Conservation (phyloP, 2,113 vertebrate species). For the Pandion haliaetus region DNA sequence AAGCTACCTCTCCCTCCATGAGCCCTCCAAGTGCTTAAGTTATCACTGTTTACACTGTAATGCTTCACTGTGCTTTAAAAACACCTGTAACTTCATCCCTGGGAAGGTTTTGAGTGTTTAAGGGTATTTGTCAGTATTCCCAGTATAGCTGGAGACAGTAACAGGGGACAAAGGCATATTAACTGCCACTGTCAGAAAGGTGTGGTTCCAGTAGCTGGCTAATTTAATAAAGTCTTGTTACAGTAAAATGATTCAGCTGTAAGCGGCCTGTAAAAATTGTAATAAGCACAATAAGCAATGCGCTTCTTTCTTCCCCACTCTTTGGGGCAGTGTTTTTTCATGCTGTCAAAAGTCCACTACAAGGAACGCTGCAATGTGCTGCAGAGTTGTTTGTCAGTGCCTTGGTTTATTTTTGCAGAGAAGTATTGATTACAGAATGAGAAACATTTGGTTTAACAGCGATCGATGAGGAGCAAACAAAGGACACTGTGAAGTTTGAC, state of each 20-base stretch:
- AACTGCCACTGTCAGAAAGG: conserved; percentile 34
- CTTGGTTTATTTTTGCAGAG: conserved; percentile 68
- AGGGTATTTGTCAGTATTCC: background rate
- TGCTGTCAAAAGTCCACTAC: conserved; percentile 27
- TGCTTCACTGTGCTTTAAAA: background rate
- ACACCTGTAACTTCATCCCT: background rate
- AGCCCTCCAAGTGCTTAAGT: background rate
- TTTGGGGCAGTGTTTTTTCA: conserved; percentile 35
- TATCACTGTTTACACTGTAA: background rate
- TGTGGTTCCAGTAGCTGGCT: conserved; percentile 33
- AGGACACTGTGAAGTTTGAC: conserved; percentile 62
- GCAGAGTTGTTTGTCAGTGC: conserved; percentile 70
- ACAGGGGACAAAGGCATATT: conserved; percentile 11
- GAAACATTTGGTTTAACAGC: conserved; percentile 76
- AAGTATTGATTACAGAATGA: conserved; percentile 74
- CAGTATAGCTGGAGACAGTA: background rate
- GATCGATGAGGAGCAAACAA: conserved; percentile 71
- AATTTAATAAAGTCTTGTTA: conserved; percentile 66
- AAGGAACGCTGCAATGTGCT: conserved; percentile 29
- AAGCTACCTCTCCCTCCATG: background rate
- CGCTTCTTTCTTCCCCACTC: conserved; percentile 1
- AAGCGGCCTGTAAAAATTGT: conserved; percentile 54
- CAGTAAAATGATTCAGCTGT: conserved; percentile 43
- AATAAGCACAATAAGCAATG: conserved; percentile 20
- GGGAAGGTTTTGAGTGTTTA: background rate